Conservation (phyloP, 2,113 vertebrate species). For the Brachyhypopomus gauderio region DNA sequence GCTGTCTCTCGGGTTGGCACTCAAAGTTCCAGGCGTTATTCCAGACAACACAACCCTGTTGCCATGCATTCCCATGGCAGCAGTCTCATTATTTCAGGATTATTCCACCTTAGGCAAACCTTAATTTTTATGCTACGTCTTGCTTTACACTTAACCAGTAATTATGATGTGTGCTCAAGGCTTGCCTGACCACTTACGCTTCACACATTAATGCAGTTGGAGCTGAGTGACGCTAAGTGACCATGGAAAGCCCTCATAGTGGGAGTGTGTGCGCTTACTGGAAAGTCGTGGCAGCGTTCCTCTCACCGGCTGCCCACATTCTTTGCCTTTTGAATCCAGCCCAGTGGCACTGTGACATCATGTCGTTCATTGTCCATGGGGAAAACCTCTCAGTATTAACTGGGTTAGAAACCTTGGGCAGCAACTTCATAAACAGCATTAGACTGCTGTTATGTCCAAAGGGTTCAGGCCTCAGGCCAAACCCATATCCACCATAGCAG, state of each 20-base stretch:
- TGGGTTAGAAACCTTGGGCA: slow-evolving; percentile 25
- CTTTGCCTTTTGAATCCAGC: slow-evolving; percentile 64
- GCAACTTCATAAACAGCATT: slow-evolving; percentile 36
- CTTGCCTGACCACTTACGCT: slow-evolving; percentile 32
- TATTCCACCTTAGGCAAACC: slow-evolving; percentile 4
- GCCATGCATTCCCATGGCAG: not conserved
- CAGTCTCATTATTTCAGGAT: not conserved
- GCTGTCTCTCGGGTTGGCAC: too few species aligned
- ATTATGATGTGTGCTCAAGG: slow-evolving; percentile 6
- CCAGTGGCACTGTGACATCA: slow-evolving; percentile 67
- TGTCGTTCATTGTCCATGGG: slow-evolving; percentile 56
- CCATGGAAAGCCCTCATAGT: slow-evolving; percentile 53
- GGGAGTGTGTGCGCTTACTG: slow-evolving; percentile 60
- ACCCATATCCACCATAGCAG: not conserved
- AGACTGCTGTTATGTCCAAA: slow-evolving; percentile 17
- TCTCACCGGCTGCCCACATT: slow-evolving; percentile 61
- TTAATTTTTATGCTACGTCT: not conserved
- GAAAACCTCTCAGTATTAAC: slow-evolving; percentile 48
- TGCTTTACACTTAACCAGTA: slow-evolving; percentile 10
- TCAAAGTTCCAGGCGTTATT: too few species aligned
- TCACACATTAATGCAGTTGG: slow-evolving; percentile 54
- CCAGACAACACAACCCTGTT: not conserved
- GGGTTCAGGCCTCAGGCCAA: slow-evolving; percentile 18
- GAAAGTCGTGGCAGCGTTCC: slow-evolving; percentile 60
- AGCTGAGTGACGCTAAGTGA: slow-evolving; percentile 53